phyloP scores from a whole-genome alignment of 2,797 vertebrate species.

The Sylvia borin region DNA sequence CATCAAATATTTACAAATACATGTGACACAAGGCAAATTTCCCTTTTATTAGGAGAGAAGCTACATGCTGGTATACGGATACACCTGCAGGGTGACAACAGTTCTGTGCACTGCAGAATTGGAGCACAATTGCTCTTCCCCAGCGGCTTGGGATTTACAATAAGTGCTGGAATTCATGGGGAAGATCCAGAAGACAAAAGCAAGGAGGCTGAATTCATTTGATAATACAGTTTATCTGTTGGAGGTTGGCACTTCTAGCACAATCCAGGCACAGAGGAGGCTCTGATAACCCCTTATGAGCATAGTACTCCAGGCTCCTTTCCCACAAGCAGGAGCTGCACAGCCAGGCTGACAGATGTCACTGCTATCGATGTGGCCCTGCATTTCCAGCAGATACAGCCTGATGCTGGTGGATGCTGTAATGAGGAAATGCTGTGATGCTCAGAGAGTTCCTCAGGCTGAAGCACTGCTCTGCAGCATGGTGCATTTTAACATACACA shows the following conservation, averaged over 20 bases:
- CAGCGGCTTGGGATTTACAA: not conserved
- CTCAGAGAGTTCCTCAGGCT: not conserved
- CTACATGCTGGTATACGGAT: not conserved
- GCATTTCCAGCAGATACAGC: not conserved
- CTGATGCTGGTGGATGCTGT: not conserved
- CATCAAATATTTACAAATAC: not conserved
- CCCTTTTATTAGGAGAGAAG: slow-evolving; percentile 11
- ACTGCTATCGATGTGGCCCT: slow-evolving; percentile 3
- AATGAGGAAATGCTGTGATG: not conserved
- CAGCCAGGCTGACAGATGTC: slow-evolving; percentile 12
- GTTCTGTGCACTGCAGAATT: not conserved
- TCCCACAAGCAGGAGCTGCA: not conserved
- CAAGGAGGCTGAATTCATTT: not conserved
- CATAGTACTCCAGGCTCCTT: not conserved
- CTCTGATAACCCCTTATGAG: not conserved
- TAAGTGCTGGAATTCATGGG: not conserved
- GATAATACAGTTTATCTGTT: not conserved
- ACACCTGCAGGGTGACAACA: not conserved
- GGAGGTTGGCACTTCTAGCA: not conserved
- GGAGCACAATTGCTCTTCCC: not conserved
- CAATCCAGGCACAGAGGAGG: not conserved
- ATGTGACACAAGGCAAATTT: not conserved
- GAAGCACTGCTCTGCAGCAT: not conserved
- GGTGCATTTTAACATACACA: not conserved
- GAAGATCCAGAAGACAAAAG: not conserved